These are phyloP conservation scores for Polydesmus complanatus DNA, from an alignment of 2,888 invertebrate genomes.

Conservation along the genomic window DNA sequence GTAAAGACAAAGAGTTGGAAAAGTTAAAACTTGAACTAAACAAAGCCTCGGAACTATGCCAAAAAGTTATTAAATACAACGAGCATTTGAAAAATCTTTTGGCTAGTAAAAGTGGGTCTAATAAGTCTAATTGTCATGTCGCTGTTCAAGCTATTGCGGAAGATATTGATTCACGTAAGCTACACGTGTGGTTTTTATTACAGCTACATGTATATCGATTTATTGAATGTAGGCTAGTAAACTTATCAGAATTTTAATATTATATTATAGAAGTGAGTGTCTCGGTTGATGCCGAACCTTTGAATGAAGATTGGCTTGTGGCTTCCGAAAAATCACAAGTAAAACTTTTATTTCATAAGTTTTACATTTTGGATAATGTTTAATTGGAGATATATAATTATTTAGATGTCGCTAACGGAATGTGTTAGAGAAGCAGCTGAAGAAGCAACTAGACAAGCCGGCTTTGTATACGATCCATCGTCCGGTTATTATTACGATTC, in stretches of 20 bases:
- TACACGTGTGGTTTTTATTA: no score
- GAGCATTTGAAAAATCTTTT: not conserved
- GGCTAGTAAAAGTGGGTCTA: not conserved
- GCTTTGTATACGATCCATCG: slow-evolving; percentile 69
- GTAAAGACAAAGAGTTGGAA: not conserved
- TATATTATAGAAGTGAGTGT: no score
- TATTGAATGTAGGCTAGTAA: no score
- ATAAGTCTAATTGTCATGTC: not conserved
- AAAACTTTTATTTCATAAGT: slow-evolving; percentile 1
- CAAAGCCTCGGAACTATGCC: not conserved
- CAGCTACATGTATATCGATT: no score
- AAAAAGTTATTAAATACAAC: not conserved
- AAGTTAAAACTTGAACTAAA: not conserved
- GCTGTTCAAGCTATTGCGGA: not conserved
- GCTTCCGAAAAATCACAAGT: slow-evolving; percentile 14
- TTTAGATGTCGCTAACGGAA: slow-evolving; percentile 19
- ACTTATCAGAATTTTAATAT: no score
- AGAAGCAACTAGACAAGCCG: slow-evolving; percentile 19
- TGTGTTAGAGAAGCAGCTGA: slow-evolving; percentile 20
- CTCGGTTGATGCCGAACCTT: slow-evolving; percentile 2
- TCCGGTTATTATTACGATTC: slow-evolving; percentile 80
- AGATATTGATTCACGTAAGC: not conserved
- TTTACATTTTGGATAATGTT: not conserved
- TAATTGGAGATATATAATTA: not conserved
- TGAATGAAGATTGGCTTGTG: slow-evolving; percentile 8